Conservation (phyloP, 2,888 invertebrate species). For the Conomelus anceps region DNA sequence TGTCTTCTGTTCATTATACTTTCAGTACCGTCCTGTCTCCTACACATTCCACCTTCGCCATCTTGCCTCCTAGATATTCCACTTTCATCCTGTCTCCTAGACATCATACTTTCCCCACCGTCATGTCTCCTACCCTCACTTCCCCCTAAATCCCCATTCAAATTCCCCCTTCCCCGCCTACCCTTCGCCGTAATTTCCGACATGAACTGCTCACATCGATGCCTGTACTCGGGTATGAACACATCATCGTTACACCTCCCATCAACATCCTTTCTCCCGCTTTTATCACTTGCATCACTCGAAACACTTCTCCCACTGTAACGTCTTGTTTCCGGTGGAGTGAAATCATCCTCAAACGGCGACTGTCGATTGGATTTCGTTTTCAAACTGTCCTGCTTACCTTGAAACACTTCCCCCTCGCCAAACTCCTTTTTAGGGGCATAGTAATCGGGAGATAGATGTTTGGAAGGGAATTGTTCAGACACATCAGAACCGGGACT, state of each 20-base stretch:
- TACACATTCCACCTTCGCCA: neutral
- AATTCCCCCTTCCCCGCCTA: neutral
- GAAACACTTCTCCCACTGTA: constrained; percentile 37
- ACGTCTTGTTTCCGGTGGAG: constrained; percentile 42
- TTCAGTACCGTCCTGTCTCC: neutral
- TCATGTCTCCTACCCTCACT: neutral
- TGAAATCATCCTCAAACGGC: constrained; percentile 67
- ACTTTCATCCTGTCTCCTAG: neutral
- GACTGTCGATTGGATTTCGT: constrained; percentile 41
- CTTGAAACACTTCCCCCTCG: constrained; percentile 5
- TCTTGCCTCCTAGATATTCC: neutral
- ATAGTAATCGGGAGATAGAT: constrained; percentile 20
- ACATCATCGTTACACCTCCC: constrained; percentile 31
- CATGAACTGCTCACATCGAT: neutral
- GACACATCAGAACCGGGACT: constrained; percentile 32
- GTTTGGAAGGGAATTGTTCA: constrained; percentile 24
- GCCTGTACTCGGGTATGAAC: constrained; percentile 25
- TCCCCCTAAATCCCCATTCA: neutral
- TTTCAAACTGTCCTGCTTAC: constrained; percentile 2
- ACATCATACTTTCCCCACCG: neutral
- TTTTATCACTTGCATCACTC: constrained; percentile 37
- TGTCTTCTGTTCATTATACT: neutral
- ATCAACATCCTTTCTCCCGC: constrained; percentile 28
- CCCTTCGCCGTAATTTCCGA: neutral
- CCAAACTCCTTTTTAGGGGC: constrained; percentile 20